Evolutionary conservation across 2,113 vertebrate species (phyloP), one percentile per base, ranked within the genome.

Genomic region (Entosphenus tridentatus): DNA sequence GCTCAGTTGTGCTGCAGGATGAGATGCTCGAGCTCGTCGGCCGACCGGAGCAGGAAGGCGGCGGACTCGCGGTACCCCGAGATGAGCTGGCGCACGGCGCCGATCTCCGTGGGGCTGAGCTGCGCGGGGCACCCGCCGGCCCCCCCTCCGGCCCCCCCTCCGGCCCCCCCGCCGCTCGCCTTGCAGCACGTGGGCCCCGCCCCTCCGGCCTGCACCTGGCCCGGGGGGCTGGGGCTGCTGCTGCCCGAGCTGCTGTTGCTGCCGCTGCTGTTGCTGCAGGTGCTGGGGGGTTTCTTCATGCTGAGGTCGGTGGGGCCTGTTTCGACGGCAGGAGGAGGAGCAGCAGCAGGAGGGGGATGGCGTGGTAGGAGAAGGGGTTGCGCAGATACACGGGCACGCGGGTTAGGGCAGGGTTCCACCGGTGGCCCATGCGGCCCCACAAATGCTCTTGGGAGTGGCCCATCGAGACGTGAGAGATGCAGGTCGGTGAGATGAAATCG

Each of bases 1-100:
- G 62, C 62, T 93, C 87, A 97, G 88, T 98, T 98, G 85, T 98
- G 93, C 80, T 96, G 92, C 79, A 98, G 84, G 82, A 98, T 98
- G 75, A 97, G 89, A 82, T 89, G 95, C 80, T 98, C 93, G 75
- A 98, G 87, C 84, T 97, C 93, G 57, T 97, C 93, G 67, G 92
- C 93, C 3, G 93, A 97, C 76, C 93, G 91, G 68, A 97, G 76
- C 76, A 97, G 79, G 82, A 98, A 98, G 10, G 93, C 93, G 1
- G 93, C 93, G 0, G 92, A 97, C 82, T 98, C 93, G 71, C 93
- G 82, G 72, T 97, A 98, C 16, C 93, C 92, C 1, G 92, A 92
- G 68, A 98, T 93, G 1, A 98, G 88, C 81, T 98, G 93, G 76
- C 87, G 80, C 78, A 98, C 93, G 1, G 93, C 93, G 0, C 88